Conservation (phyloP, 2,888 invertebrate genomes). For the Agrochola litura region DNA sequence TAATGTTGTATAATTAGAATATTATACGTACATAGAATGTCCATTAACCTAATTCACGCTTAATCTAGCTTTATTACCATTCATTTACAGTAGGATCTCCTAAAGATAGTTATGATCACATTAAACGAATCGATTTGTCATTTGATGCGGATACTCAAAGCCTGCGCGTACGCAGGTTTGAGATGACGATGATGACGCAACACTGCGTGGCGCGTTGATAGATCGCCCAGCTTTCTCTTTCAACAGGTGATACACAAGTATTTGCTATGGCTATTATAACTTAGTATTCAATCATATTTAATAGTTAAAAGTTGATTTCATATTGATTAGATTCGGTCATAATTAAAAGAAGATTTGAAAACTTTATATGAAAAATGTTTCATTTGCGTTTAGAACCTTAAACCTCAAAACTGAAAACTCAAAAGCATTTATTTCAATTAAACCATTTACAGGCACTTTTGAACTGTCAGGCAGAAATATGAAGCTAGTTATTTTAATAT, state of each 20-base stretch:
- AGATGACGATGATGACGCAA: conserved; percentile 58
- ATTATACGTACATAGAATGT: background rate
- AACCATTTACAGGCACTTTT: too few species aligned
- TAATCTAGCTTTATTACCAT: background rate
- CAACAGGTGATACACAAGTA: conserved; percentile 52
- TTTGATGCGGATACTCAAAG: conserved; percentile 36
- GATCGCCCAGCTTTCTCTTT: conserved; percentile 80
- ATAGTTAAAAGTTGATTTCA: background rate
- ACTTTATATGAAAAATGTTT: too few species aligned
- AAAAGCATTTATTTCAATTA: too few species aligned
- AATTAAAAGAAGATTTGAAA: conserved; percentile 6
- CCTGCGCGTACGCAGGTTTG: conserved; percentile 72
- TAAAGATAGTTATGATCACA: conserved; percentile 23
- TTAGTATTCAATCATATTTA: conserved; percentile 20
- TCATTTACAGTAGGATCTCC: background rate
- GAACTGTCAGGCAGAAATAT: too few species aligned
- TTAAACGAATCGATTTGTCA: conserved; percentile 54
- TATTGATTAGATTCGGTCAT: background rate
- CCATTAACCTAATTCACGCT: background rate
- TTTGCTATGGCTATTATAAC: conserved; percentile 22
- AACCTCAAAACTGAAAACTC: too few species aligned
- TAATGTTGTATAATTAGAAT: background rate
- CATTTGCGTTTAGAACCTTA: background rate
- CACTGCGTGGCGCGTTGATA: conserved; percentile 69
- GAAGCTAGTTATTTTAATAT: too few species aligned